Evolutionary conservation across 2,113 vertebrate genomes (phyloP), one percentile per base, ranked within the genome.

Genomic region (Sisor rabdophorus): DNA sequence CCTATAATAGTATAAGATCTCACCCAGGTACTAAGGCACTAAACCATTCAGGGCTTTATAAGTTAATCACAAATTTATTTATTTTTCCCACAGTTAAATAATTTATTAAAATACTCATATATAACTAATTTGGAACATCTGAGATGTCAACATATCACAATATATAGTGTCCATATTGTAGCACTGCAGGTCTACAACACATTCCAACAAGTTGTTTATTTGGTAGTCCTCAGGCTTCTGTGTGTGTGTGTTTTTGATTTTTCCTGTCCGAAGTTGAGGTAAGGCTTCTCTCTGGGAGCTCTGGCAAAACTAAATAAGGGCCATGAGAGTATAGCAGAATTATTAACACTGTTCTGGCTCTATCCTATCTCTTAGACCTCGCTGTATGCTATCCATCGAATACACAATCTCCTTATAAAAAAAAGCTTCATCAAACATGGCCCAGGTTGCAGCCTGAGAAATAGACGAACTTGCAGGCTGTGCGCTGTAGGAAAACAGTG

Each of bases 351-450:
- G 15, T 36, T 59, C 73, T 73, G 13, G 13, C 54, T 71, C 64
- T 26, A 15, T 6, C 72, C 59, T 63, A 36, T 52, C 64, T 17
- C 72, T 17, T 28, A 15, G 56, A 80, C n/a, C 65, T 64, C 17
- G 59, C 75, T 78, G 80, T 72, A 80, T 83, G 73, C 73, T 65
- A 76, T 83, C 78, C 56, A 74, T 77, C 82, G 70, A 76, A 71
- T 48, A 60, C 55, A 60, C 55, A 64, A 68, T 26, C 63, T 63
- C 64, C 78, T 83, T n/a, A n/a, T n/a, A n/a, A 77, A 86, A 88
- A 86, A 87, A 89, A 86, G 83, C 85, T 89, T 88, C 15, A 88
- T 88, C 82, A 87, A 84, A 86, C 79, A 77, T 68, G 78, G 67
- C 60, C 47, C 24, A 70, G n/a, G 58, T 80, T 75, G 73, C 76